Percentiles rank a stretch among this genome's conserved stretches.
Evolutionary conservation across 1,140 invertebrate species (phyloP).

Genomic region (Brevipalpus yothersi): DNA sequence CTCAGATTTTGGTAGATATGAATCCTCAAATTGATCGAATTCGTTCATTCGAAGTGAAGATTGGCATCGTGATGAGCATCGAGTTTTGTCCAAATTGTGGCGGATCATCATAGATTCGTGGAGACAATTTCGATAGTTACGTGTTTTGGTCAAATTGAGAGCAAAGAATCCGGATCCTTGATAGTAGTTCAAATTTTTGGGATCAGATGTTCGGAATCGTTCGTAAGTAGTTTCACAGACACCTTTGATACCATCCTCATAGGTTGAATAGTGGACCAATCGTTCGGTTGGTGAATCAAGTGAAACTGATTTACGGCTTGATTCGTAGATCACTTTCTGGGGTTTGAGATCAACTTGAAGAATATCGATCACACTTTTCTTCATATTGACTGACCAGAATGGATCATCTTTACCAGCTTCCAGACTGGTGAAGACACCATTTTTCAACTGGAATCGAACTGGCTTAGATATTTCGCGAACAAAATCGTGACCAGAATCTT

Average conservation of each 20-base stretch:
- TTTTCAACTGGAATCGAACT: not conserved
- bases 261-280: not conserved
- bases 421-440: constrained; percentile 8
- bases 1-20: not conserved
- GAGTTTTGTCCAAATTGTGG: not conserved
- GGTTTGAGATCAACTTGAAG: constrained; percentile 16
- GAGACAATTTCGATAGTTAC: not conserved
- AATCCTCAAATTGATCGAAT: not conserved
- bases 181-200: not conserved
- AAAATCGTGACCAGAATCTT: not conserved
- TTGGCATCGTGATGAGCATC: not conserved
- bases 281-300: not conserved
- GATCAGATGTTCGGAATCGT: not conserved
- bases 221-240: constrained; percentile 6
- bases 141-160: not conserved
- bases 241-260: constrained; percentile 4
- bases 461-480: not conserved
- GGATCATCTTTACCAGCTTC: constrained; percentile 13
- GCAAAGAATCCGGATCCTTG: not conserved
- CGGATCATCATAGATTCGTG: not conserved
- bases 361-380: constrained; percentile 16
- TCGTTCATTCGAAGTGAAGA: not conserved
- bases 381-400: constrained; percentile 18
- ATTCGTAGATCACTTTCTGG: not conserved
- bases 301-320: not conserved